Evolutionary conservation across 53 echinoderm and acorn worm species (phyloP).

Genomic region (Luidia sarsii): DNA sequence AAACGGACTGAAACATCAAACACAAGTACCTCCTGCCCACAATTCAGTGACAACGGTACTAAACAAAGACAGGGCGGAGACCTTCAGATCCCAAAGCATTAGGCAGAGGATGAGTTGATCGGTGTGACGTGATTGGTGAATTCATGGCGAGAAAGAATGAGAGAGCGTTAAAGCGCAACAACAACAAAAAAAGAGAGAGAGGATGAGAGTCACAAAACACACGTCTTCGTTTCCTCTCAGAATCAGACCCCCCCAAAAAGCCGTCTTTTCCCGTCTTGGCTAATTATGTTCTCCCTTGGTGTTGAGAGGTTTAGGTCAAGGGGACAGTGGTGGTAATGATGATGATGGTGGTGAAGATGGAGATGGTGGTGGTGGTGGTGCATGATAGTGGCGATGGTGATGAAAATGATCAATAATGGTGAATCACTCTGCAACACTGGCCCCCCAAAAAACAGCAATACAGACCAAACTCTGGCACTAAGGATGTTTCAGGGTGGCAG

Average conservation of each 20-base stretch:
- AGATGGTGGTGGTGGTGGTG: neutral
- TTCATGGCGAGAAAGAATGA: slow-evolving; percentile 38
- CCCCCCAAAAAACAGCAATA: too few relatives aligned
- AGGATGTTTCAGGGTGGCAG: too few relatives aligned
- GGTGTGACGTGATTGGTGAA: slow-evolving; percentile 53
- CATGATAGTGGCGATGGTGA: neutral
- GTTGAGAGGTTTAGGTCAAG: neutral
- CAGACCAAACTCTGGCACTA: too few relatives aligned
- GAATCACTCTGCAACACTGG: too few relatives aligned
- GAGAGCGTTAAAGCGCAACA: neutral
- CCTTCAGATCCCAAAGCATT: slow-evolving; percentile 11
- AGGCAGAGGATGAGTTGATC: slow-evolving; percentile 21
- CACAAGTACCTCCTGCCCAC: slow-evolving; percentile 10
- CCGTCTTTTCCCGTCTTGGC: neutral
- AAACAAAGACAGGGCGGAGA: slow-evolving; percentile 8
- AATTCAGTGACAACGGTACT: too few relatives aligned
- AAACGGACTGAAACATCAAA: too few relatives aligned
- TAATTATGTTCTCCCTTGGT: neutral
- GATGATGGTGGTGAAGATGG: slow-evolving; percentile 9
- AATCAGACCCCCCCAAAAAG: too few relatives aligned
- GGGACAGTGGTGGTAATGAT: neutral
- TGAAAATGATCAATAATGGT: neutral
- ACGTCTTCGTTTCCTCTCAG: neutral
- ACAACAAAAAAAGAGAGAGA: neutral
- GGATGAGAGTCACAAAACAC: neutral